phyloP scores from a whole-genome alignment of 2,888 invertebrate species.

The Hirtodrosophila trivittata region DNA sequence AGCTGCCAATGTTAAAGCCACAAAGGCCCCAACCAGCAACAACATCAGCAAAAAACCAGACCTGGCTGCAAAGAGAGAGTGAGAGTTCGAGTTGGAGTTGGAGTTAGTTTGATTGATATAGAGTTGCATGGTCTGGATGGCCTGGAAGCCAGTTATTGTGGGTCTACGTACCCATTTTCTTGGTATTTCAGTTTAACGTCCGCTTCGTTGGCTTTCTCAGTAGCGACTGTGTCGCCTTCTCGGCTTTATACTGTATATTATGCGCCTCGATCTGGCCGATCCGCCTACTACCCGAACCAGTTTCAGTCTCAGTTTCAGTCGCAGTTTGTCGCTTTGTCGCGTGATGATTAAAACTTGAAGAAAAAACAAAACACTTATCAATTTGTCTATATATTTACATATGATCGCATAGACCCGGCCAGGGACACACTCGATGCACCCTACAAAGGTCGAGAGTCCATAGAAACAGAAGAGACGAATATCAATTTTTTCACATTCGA shows the following conservation, averaged over 20 bases:
- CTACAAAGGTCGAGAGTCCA: conserved; percentile 32
- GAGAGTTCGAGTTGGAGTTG: not conserved
- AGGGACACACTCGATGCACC: conserved; percentile 15
- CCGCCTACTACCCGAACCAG: conserved; percentile 57
- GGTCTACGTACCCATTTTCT: conserved; percentile 41
- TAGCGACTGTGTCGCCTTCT: conserved; percentile 49
- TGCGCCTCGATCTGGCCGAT: conserved; percentile 30
- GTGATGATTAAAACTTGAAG: conserved; percentile 48
- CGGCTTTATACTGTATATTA: conserved; percentile 53
- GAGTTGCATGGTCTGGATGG: no score
- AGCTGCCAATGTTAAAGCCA: conserved; percentile 56
- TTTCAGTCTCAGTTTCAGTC: conserved; percentile 24
- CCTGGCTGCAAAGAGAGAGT: conserved; percentile 37
- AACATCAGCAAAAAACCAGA: conserved; percentile 44
- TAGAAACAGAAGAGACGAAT: no score
- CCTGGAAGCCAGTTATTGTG: conserved; percentile 3
- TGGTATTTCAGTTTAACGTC: conserved; percentile 53
- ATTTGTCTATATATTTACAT: conserved; percentile 54
- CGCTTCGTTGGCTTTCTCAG: conserved; percentile 51
- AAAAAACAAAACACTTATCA: conserved; percentile 41
- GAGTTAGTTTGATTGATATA: no score
- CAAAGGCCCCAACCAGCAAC: conserved; percentile 53
- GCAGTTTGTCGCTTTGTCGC: conserved; percentile 43
- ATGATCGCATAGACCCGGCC: conserved; percentile 25
- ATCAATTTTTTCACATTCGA: no score